Conservation (phyloP, 1,140 invertebrate genomes). For the Laupala kohalensis region DNA sequence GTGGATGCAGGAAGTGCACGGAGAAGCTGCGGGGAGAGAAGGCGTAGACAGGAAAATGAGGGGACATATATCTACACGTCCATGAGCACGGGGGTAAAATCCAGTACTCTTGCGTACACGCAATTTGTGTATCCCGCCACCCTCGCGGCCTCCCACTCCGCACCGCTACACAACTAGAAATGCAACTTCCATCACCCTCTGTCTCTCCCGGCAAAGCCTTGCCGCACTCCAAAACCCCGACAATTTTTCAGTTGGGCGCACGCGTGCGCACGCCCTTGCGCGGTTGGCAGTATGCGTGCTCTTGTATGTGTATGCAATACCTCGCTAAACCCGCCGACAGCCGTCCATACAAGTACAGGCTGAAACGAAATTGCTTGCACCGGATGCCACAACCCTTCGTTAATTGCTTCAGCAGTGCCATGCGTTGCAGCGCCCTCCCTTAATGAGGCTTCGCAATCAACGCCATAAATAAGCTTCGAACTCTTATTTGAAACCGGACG, state of each 20-base stretch:
- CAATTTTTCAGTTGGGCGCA: background rate
- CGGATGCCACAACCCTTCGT: background rate
- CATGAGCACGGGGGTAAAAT: background rate
- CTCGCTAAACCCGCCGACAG: background rate
- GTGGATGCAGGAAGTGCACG: too few species aligned
- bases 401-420: background rate
- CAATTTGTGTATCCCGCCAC: background rate
- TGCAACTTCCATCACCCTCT: background rate
- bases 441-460: background rate
- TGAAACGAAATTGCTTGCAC: background rate
- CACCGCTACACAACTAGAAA: background rate
- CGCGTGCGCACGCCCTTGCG: background rate
- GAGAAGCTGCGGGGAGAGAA: background rate
- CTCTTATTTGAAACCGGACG: background rate
- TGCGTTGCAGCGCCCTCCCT: background rate
- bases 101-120: background rate
- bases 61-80: background rate
- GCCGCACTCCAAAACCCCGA: background rate
- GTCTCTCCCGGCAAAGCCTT: background rate
- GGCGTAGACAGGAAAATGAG: background rate
- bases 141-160: too few species aligned
- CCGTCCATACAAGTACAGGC: background rate
- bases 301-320: background rate
- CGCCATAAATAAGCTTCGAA: background rate
- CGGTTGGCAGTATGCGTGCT: background rate